These are phyloP conservation scores for Chrysogorgia sp. DNA, from an alignment of 92 coral and sea anemone genomes.

Conservation along the genomic window DNA sequence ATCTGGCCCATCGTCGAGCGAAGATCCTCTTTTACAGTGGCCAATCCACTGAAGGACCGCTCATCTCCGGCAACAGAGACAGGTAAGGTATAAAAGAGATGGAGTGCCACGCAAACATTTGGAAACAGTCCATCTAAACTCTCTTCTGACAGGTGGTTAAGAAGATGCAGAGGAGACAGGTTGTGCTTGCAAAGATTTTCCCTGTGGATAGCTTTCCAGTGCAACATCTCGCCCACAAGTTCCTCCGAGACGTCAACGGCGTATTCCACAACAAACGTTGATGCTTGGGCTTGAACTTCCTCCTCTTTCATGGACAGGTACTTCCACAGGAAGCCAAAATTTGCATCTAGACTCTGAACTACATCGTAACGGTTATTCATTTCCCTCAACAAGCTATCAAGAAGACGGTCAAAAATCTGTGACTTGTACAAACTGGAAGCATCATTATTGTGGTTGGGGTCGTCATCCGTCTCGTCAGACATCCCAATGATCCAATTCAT, in stretches of 20 bases:
- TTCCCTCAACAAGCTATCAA: slow-evolving; percentile 16
- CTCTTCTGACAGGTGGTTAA: slow-evolving; percentile 10
- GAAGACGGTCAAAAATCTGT: slow-evolving; percentile 2
- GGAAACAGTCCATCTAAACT: slow-evolving; percentile 3
- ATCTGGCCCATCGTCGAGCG: slow-evolving; percentile 21
- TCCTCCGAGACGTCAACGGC: background rate
- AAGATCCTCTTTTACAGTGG: background rate
- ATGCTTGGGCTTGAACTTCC: background rate
- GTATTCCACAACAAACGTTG: background rate
- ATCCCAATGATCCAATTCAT: too few species aligned
- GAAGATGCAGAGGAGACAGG: slow-evolving; percentile 10
- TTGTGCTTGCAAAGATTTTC: slow-evolving; percentile 4
- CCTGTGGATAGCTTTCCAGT: slow-evolving; percentile 16
- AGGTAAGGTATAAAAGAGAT: slow-evolving; percentile 7
- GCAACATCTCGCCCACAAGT: background rate
- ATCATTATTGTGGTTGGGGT: too few species aligned
- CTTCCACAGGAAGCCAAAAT: background rate
- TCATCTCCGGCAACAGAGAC: slow-evolving; percentile 17
- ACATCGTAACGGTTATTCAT: slow-evolving; percentile 22
- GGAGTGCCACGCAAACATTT: background rate
- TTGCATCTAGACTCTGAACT: background rate
- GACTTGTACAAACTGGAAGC: too few species aligned
- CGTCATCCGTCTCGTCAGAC: too few species aligned
- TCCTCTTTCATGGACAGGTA: background rate
- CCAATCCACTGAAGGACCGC: slow-evolving; percentile 11